Base-by-base conservation (phyloP, 2,888 invertebrate species). In the Beris morrisii region DNA sequence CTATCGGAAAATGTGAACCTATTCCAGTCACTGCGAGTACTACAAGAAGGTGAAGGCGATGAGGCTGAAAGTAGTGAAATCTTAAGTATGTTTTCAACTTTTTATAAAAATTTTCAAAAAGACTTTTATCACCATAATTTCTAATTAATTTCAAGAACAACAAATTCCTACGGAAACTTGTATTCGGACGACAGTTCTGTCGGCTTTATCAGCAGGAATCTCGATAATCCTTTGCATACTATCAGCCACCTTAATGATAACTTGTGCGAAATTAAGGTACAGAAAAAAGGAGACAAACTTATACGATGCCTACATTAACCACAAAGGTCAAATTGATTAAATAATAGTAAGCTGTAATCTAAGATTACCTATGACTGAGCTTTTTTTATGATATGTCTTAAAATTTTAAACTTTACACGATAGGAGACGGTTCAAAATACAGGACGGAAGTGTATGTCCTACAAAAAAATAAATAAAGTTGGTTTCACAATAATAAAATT, bases 1-100 rank as follows among this genome's bases (percentile, higher is more conserved):
- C 75, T 93, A 11, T 94, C 94, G 0, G 95, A 95, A 82, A 95
- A 94, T 77, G 88, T 95, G 50, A 94, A 92, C 74, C 84, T 95
- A 63, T 95, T 93, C 82, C 95, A 95, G 78, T 92, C 94, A 0
- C 81, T 95, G 64, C 84, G 93, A 68, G 95, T 95, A 6, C 80
- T 95, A 63, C 93, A 93, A 77, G 94, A 94, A 75, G 92, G 90
- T 0, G 93, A 93, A 75, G 86, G 86, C 15, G 87, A 90, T 58
- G 86, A 88, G 50, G 85, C 86, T 3, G 77, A 76, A 53, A 22
- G 13, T 15, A 38, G 38, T 38, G 13, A 12, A 73, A 76, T 0
- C 69, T 73, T 70, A 70, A 71, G 65, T 32, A 70, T 9, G 70
- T 69, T 52, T 58, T 64, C 70, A 3, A 72, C 46, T 46, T 45